Base-by-base conservation (phyloP, 2,113 vertebrate species). In the Malurus cyaneus region DNA sequence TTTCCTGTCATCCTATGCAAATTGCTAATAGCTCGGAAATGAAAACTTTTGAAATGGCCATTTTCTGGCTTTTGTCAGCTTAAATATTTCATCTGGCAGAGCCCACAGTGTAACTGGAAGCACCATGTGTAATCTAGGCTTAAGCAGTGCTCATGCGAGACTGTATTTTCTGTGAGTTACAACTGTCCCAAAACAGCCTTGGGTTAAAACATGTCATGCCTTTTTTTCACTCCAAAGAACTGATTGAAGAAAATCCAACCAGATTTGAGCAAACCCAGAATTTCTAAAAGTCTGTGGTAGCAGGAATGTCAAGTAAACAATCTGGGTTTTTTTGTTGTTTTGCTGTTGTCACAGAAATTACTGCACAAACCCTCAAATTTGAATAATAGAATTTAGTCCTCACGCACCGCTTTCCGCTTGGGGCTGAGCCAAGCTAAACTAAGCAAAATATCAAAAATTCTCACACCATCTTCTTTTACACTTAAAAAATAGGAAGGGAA, bases 1-100 rank as follows among this genome's bases (percentile, higher is more conserved):
- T 86, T 93, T 72, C 86, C 93, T 88, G 54, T 86, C 92, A 94
- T 71, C 60, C 72, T 92, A 95, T 95, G 86, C 86, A 97, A 94
- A 96, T 96, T 78, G 53, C 46, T 90, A 93, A 95, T 93, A 84
- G 69, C 53, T 80, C 87, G 66, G 76, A 96, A 93, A 95, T 81
- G 19, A 95, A 92, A 94, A 92, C 53, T 93, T 94, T 23, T 65
- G 49, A 96, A 94, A 93, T 31, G 13, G 83, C 42, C 56, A 41
- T 90, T 96, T 96, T 93, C 72, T 88, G 56, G 60, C 42, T 88
- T 96, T 86, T 84, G 60, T 86, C 65, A 4, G 24, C 71, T 88
- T 67, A 91, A 86, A 85, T 94, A 88, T 88, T 94, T 94, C 95
- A 95, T 90, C 72, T 83, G 50, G 80, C 64, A 74, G 21, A 90